These are phyloP conservation scores for Petrolisthes cinctipes DNA, from an alignment of 2,888 invertebrate genomes.

Conservation along the genomic window DNA sequence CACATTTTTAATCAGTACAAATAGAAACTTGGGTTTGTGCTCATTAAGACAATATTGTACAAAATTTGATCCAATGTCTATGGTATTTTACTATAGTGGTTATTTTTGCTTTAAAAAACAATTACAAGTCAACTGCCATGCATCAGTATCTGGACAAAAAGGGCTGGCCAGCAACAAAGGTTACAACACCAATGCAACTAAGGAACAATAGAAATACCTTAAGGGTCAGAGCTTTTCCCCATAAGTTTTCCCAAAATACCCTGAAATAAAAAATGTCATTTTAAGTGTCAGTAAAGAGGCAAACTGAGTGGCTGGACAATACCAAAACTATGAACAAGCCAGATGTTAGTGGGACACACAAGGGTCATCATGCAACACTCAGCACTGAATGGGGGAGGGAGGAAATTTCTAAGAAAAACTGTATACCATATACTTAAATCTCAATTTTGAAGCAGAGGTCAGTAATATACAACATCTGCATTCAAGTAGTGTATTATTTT, in stretches of 20 bases:
- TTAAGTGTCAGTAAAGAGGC: constrained; percentile 50
- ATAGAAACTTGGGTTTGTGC: no score
- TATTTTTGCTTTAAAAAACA: neutral
- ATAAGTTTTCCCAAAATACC: constrained; percentile 58
- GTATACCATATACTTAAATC: no score
- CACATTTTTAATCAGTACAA: no score
- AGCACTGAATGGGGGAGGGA: neutral
- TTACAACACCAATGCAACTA: constrained; percentile 59
- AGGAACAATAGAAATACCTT: constrained; percentile 58
- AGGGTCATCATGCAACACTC: constrained; percentile 42
- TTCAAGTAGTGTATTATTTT: no score
- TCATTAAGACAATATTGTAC: no score
- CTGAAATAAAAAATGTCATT: constrained; percentile 54
- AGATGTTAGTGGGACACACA: constrained; percentile 12
- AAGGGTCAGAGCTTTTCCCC: constrained; percentile 59
- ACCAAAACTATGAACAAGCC: constrained; percentile 32
- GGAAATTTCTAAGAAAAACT: no score
- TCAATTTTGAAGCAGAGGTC: no score
- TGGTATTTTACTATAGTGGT: neutral
- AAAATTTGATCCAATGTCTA: no score
- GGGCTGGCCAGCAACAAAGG: constrained; percentile 43
- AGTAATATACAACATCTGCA: no score
- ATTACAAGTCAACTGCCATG: constrained; percentile 31
- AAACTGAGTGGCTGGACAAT: constrained; percentile 16
- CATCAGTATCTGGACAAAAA: constrained; percentile 33